phyloP scores from a whole-genome alignment of 2,888 invertebrate species.

The Mesorhabditis sp. region DNA sequence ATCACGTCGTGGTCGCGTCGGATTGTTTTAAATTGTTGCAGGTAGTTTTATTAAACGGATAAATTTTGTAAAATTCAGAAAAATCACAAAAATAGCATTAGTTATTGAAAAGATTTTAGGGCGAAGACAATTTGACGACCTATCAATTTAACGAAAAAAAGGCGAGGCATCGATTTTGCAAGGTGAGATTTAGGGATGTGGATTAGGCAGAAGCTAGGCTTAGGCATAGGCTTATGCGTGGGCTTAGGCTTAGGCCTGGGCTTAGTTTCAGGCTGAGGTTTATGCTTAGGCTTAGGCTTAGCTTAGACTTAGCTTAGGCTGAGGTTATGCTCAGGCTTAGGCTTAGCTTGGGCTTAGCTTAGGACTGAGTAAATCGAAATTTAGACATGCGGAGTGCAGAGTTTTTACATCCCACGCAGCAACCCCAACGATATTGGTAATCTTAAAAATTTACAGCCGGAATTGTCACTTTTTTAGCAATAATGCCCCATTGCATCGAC shows the following conservation, averaged over 20 bases:
- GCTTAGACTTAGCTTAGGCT: no score
- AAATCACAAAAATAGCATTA: no score
- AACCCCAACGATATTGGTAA: slow-evolving; percentile 64
- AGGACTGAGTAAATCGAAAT: neutral
- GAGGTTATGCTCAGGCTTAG: neutral
- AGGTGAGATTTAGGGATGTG: neutral
- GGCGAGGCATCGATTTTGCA: slow-evolving; percentile 43
- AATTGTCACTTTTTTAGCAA: slow-evolving; percentile 22
- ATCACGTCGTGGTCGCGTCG: slow-evolving; percentile 62
- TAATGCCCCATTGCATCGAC: slow-evolving; percentile 46
- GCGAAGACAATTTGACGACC: slow-evolving; percentile 34
- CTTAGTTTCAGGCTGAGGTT: no score
- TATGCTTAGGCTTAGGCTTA: no score
- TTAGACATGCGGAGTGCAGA: slow-evolving; percentile 63
- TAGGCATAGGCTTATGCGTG: no score
- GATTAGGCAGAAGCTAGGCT: neutral
- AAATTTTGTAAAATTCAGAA: no score
- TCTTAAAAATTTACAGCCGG: neutral
- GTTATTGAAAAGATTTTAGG: slow-evolving; percentile 14
- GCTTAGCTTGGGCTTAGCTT: no score
- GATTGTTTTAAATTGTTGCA: slow-evolving; percentile 58
- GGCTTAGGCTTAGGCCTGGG: no score
- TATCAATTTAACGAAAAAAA: slow-evolving; percentile 40
- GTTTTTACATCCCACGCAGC: slow-evolving; percentile 64
- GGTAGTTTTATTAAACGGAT: slow-evolving; percentile 9